Evolutionary conservation across 2,113 vertebrate species (phyloP), one percentile per base, ranked within the genome.

Genomic region (Miniopterus natalensis): DNA sequence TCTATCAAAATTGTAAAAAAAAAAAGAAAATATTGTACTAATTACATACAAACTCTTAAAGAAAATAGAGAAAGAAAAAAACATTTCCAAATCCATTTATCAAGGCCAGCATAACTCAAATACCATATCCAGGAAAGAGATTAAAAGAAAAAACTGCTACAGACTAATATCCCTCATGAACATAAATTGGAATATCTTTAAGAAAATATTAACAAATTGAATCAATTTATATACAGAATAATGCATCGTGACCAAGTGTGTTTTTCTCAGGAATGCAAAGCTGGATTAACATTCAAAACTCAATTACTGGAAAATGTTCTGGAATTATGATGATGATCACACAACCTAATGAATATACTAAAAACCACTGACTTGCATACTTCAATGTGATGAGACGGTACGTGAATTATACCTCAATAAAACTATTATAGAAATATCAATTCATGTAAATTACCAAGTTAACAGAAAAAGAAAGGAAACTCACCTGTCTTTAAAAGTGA

Each of bases 191-290:
- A 84, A 89, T 79, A 73, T n/a, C 17, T 27, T 86, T 71, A 90
- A 77, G 90, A 84, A 92, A 70, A 85, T 79, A 90, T 75, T 95
- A 95, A 85, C 3, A 77, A 77, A 29, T 83, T 18, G 4, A 83
- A 75, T 71, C 45, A 66, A n/a, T 86, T 75, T 92, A 90, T 63
- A 92, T 47, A 63, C 31, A 77, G 14, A 81, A 86, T 47, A 92
- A 57, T 61, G 13, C 53, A 90, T 68, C 27, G 75, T n/a, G 1
- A 31, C 40, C 47, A 75, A 90, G 2, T 68, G 29, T 27, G 36
- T 61, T 75, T 94, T 94, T 85, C 65, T 84, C 49, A 74, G 27
- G 29, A 89, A 81, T 47, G 23, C 23, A 55, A 75, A 73, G 45
- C 80, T 80, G n/a, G 13, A 85, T 80, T 92, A 86, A 70, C 53